Base-by-base conservation (phyloP, 2,888 invertebrate species). In the Bembecia ichneumoniformis region DNA sequence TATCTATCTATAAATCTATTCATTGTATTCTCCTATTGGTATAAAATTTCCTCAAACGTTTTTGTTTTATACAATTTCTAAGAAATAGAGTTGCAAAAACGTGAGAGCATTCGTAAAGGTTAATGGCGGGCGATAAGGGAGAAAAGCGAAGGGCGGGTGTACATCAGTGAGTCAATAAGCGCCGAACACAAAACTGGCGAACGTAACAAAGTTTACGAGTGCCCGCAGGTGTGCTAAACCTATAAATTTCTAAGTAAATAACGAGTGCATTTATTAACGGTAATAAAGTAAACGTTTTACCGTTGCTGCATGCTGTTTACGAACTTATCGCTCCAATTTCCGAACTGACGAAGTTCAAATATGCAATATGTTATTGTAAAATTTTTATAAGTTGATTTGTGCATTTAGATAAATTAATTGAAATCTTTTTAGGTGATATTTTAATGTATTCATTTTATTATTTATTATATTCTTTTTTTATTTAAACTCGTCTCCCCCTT, bases 241-340 rank as follows among this genome's bases (percentile, higher is more conserved):
- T 62, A 77, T 81, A 80, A 78, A 80, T 79, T 77, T 60, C 68
- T 71, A 64, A 76, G 74, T 74, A 64, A 76, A 73, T 74, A 80
- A 79, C 72, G 66, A 76, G 70, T 81, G 77, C 79, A 80, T 78
- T 82, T 80, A 81, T 80, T 80, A 78, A 63, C 64, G 60, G 63
- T 71, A 77, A 75, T 81, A 77, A 79, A 74, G 65, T 69, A 51
- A 57, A 54, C 55, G 56, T 56, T 60, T 55, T 59, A 57, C 60
- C 58, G 53, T 54, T 58, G 36, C 28, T 28, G 40, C 44, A 44
- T 17, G 11, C 17, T 5, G 44, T 44, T 44, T 16, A 44, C 44
- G 44, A 17, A 44, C 15, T 14, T 44, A 10, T 46, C 16, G 47
- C 14, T 40, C 15, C 28, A 49, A 45, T 15, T 46, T 49, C 16